These are phyloP conservation scores for Amphiura filiformis DNA, from an alignment of 35 echinoderm and acorn worm genomes.

Conservation along the genomic window DNA sequence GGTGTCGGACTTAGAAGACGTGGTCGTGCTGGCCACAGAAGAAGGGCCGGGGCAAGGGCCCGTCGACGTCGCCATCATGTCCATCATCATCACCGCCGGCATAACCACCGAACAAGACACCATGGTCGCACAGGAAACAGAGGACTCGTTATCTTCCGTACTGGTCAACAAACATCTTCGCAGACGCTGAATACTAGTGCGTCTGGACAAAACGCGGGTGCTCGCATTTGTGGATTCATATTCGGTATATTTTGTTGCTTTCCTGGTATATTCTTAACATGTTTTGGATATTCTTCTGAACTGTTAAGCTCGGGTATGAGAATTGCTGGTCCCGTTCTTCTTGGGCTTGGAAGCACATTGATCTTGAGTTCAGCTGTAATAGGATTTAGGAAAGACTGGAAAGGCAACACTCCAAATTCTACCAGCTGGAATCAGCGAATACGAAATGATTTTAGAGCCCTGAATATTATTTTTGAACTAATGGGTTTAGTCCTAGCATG, in stretches of 20 bases:
- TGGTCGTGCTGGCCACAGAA: too few relatives aligned
- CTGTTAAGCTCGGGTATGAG: not conserved
- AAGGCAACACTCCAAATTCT: not conserved
- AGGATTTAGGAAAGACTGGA: not conserved
- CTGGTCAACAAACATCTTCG: not conserved
- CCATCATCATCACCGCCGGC: not conserved
- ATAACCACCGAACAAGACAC: not conserved
- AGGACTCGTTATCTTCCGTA: not conserved
- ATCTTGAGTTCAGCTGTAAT: not conserved
- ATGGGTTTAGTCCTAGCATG: not conserved
- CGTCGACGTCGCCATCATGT: not conserved
- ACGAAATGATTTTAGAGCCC: not conserved
- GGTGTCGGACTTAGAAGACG: too few relatives aligned
- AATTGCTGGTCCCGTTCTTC: not conserved
- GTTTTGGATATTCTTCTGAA: too few relatives aligned
- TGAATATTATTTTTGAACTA: not conserved
- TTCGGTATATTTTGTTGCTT: not conserved
- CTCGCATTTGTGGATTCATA: too few relatives aligned
- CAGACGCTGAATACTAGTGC: not conserved
- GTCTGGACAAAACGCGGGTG: not conserved
- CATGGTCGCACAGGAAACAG: not conserved
- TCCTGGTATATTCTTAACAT: not conserved
- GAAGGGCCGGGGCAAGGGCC: too few relatives aligned
- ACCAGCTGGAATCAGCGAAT: not conserved
- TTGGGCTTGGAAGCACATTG: not conserved